Percentiles rank a stretch among this genome's conserved stretches.
These are phyloP conservation scores for Callyntrura guangdongensis DNA, from an alignment of 2,888 invertebrate genomes.

Conservation along the genomic window DNA sequence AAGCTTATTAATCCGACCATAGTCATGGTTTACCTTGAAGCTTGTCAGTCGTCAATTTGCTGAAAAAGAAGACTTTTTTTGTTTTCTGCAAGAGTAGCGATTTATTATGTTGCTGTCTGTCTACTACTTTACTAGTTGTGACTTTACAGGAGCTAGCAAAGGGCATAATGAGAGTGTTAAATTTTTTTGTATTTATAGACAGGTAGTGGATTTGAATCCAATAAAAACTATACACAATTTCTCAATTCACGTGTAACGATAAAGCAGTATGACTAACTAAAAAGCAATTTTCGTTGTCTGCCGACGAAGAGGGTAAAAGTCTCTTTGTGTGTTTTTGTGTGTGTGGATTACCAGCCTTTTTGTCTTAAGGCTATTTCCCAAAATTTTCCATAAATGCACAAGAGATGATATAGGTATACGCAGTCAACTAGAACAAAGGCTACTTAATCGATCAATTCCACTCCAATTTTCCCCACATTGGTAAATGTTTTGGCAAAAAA, in stretches of 20 bases:
- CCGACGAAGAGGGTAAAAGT: neutral
- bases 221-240: too few species aligned
- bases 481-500: conserved; percentile 13
- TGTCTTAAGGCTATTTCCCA: conserved; percentile 19
- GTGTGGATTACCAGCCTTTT: neutral
- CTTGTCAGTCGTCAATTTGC: neutral
- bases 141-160: neutral
- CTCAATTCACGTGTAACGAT: too few species aligned
- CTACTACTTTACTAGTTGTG: neutral
- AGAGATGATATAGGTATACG: conserved; percentile 22
- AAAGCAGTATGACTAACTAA: too few species aligned
- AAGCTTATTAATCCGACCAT: conserved; percentile 59
- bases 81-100: neutral
- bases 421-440: conserved; percentile 28
- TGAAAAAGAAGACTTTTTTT: neutral
- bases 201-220: neutral
- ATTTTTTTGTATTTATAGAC: neutral
- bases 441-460: conserved; percentile 76
- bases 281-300: too few species aligned
- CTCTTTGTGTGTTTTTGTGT: neutral
- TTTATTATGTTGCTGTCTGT: neutral
- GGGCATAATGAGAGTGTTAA: neutral
- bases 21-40: neutral
- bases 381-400: conserved; percentile 38
- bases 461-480: neutral